Evolutionary conservation across 2,113 vertebrate genomes (phyloP).

Genomic region (Colius striatus): DNA sequence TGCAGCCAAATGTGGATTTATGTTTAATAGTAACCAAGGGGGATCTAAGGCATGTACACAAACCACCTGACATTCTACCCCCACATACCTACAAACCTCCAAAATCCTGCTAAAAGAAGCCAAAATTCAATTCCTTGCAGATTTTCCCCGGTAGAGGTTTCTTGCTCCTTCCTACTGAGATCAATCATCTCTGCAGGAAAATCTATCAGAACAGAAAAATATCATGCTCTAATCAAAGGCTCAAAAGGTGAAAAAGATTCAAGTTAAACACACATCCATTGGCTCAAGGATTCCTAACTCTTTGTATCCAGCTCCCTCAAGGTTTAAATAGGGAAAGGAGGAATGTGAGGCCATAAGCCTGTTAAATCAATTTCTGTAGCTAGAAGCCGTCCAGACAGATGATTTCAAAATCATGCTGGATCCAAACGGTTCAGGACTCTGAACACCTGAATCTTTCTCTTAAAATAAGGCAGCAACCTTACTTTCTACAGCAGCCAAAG

Average conservation of each 20-base stretch:
- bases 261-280: not conserved
- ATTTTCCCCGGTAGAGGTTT: not conserved
- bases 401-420: not conserved
- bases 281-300: not conserved
- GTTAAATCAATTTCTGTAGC: not conserved
- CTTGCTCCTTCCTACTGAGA: not conserved
- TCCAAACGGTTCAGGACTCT: not conserved
- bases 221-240: not conserved
- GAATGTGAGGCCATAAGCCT: not conserved
- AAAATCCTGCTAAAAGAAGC: not conserved
- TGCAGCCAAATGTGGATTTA: not conserved
- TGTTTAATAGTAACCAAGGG: not conserved
- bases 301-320: not conserved
- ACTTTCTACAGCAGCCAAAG: not conserved
- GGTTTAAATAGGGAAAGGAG: not conserved
- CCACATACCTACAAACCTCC: not conserved
- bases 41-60: not conserved
- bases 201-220: not conserved
- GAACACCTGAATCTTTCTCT: not conserved
- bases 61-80: not conserved
- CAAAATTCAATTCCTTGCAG: not conserved
- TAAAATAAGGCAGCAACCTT: not conserved
- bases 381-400: not conserved
- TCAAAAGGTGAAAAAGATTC: not conserved
- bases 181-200: not conserved